Evolutionary conservation across 2,888 invertebrate genomes (phyloP).

Genomic region (Drosophila antonietae): DNA sequence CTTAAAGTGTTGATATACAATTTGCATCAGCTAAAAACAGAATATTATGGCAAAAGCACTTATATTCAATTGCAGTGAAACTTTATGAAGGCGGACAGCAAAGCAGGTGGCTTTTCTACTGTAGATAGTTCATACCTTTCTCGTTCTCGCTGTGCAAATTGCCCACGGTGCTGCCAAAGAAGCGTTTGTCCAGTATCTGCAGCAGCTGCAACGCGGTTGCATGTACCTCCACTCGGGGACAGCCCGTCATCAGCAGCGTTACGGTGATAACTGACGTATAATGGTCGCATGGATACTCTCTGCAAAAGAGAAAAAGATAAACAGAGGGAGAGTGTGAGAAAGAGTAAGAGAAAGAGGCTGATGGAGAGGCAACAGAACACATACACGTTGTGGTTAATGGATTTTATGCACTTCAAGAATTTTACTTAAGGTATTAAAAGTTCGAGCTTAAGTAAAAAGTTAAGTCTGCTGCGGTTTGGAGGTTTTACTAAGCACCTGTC

Average conservation of each 20-base stretch:
- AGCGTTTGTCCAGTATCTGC: conserved; percentile 96
- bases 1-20: too few relatives aligned
- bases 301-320: conserved; percentile 83
- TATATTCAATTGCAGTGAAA: not conserved
- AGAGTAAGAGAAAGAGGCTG: conserved; percentile 47
- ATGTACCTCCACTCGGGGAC: conserved; percentile 95
- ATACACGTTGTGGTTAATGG: conserved; percentile 17
- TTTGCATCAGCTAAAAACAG: not conserved
- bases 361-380: conserved; percentile 10
- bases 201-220: conserved; percentile 97
- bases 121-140: conserved; percentile 87
- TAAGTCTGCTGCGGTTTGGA: conserved; percentile 4
- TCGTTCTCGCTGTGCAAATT: conserved; percentile 89
- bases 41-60: not conserved
- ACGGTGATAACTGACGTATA: conserved; percentile 99
- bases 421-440: conserved; percentile 3
- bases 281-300: conserved; percentile 98
- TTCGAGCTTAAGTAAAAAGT: conserved; percentile 3
- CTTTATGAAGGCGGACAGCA: conserved; percentile 22
- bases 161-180: conserved; percentile 91
- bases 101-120: not conserved
- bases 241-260: conserved; percentile 97
- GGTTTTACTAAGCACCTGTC: not conserved
- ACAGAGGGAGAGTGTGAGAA: not conserved
- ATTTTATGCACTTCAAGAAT: not conserved